A percentile compares a stretch with the other conserved stretches of the same genome.
Evolutionary conservation across 2,113 vertebrate genomes (phyloP).

Genomic region (Pao palembangensis): DNA sequence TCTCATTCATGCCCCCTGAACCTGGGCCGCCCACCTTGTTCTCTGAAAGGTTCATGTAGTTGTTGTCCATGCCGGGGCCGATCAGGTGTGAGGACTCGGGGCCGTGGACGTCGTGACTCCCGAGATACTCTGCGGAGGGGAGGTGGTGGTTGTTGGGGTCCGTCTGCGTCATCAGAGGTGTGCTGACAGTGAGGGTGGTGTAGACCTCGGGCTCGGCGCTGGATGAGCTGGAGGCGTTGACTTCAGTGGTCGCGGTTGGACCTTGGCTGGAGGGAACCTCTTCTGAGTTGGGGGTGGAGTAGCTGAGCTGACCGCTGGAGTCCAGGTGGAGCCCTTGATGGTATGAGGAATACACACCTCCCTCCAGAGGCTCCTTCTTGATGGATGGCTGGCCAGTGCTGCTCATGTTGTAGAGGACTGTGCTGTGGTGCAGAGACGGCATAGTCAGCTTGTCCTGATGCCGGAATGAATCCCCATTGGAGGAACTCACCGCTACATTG

Average conservation of each 20-base stretch:
- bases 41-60: constrained; percentile 83
- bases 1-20: constrained; percentile 80
- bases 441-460: constrained; percentile 72
- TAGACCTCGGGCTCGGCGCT: constrained; percentile 84
- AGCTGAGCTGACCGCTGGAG: constrained; percentile 83
- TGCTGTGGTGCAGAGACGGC: constrained; percentile 81
- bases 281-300: constrained; percentile 73
- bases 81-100: constrained; percentile 81
- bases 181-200: constrained; percentile 70
- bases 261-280: constrained; percentile 71
- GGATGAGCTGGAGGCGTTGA: constrained; percentile 77
- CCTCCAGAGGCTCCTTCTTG: constrained; percentile 88
- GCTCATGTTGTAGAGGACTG: constrained; percentile 90
- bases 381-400: constrained; percentile 80
- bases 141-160: constrained; percentile 57
- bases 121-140: constrained; percentile 74
- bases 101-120: constrained; percentile 74
- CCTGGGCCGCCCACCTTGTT: constrained; percentile 74
- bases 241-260: constrained; percentile 69
- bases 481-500: constrained; percentile 80
- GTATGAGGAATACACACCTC: constrained; percentile 81
- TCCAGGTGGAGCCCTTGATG: constrained; percentile 87
- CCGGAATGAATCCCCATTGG: constrained; percentile 62
- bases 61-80: constrained; percentile 79
- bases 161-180: constrained; percentile 62